phyloP scores from a whole-genome alignment of 2,888 invertebrate species.

The Erynnis tages region DNA sequence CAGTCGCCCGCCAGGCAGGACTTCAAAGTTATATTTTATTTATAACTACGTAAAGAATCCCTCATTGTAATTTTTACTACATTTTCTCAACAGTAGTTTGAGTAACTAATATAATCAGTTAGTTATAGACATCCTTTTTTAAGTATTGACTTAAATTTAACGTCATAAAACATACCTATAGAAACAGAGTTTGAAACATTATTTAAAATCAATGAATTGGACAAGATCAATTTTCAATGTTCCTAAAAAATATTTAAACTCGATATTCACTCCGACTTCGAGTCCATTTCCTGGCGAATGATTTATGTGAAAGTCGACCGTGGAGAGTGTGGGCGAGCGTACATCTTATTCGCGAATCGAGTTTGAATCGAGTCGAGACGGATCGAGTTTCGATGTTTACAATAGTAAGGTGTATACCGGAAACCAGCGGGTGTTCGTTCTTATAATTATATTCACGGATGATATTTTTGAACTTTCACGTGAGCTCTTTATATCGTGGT shows the following conservation, averaged over 20 bases:
- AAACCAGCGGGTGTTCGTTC: constrained; percentile 76
- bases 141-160: too few relatives aligned
- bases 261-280: not conserved
- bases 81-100: constrained; percentile 13
- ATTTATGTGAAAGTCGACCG: constrained; percentile 7
- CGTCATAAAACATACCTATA: too few relatives aligned
- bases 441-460: constrained; percentile 78
- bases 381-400: constrained; percentile 37
- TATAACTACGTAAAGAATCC: constrained; percentile 70
- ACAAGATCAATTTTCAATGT: not conserved
- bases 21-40: constrained; percentile 78
- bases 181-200: too few relatives aligned
- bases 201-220: not conserved
- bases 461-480: constrained; percentile 79
- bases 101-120: too few relatives aligned
- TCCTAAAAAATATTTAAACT: not conserved
- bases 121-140: too few relatives aligned
- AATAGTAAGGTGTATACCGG: constrained; percentile 63
- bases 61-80: constrained; percentile 30
- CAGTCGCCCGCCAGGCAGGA: constrained; percentile 66
- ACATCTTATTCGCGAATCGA: constrained; percentile 10
- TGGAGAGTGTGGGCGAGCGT: not conserved
- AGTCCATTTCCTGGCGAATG: not conserved
- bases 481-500: constrained; percentile 72
- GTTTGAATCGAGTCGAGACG: constrained; percentile 15